Percentiles rank a stretch among this genome's conserved stretches.
These are phyloP conservation scores for Phyllotis vaccarum DNA, from an alignment of 2,797 vertebrate genomes.

Conservation along the genomic window DNA sequence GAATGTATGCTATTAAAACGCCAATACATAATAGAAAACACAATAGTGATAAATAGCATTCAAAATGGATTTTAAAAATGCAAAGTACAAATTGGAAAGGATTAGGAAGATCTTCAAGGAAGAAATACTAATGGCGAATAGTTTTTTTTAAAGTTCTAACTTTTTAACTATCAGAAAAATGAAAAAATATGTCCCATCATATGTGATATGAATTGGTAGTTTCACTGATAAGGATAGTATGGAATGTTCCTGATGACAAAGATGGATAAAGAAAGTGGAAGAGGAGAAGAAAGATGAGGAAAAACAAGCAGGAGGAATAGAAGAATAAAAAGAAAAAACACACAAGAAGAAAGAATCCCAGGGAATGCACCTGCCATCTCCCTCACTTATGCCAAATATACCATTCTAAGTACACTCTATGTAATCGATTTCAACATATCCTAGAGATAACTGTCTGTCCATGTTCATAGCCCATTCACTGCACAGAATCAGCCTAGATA, in stretches of 20 bases:
- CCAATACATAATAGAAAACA: neutral
- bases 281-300: too few relatives aligned
- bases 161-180: neutral
- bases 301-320: too few relatives aligned
- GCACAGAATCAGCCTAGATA: neutral
- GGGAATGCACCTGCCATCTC: neutral
- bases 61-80: neutral
- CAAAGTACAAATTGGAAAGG: neutral
- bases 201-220: neutral
- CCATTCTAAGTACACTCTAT: neutral
- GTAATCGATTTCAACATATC: neutral
- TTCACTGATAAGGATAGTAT: neutral
- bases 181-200: neutral
- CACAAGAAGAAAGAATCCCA: neutral
- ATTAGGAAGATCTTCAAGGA: neutral
- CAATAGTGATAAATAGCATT: neutral
- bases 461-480: neutral
- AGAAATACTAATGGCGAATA: neutral
- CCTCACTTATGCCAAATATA: neutral
- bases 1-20: neutral
- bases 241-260: neutral
- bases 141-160: too few relatives aligned
- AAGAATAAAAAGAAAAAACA: neutral
- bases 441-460: neutral
- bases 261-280: too few relatives aligned